Evolutionary conservation across 2,113 vertebrate species (phyloP), one percentile per base, ranked within the genome.

Genomic region (Marmota flaviventris): DNA sequence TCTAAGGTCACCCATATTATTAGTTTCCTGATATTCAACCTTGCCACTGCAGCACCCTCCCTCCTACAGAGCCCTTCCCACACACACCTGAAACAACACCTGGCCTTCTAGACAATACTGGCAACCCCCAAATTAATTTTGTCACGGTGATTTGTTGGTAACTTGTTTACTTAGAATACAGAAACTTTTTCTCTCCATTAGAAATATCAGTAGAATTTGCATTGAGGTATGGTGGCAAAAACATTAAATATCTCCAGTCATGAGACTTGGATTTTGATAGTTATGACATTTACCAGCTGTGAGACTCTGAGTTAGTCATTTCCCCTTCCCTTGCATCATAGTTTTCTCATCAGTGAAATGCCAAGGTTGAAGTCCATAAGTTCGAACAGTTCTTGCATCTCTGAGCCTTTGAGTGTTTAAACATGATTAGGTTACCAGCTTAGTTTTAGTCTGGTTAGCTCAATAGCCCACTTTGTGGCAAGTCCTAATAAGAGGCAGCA

Each of bases 61-160:
- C 77, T 96, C 70, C 70, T 51, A 17, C 84, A 78, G 42, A 63
- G 17, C 56, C 65, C 67, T 67, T 90, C 85, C 83, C 72, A 8
- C 89, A 88, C 82, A 85, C 93, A 96, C 88, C 85, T 95, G 82
- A 88, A 89, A 91, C 78, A 97, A 94, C 84, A 98, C 32, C 39
- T 92, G 76, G 77, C 93, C 39, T 85, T 96, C 67, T 51, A 83
- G 82, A 56, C 34, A 53, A 65, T 69, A 29, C 48, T 70, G 32
- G 61, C 39, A 95, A 75, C 75, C 51, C 61, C 51, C 27, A 17
- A 17, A 42, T 77, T 58, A n/a, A 73, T 73, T 92, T 94, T 96
- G 75, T 87, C 92, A 48, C 58, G 29, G 22, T 1, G 2, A 37
- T 95, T 97, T 83, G 48, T 37, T 82, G 39, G 25, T 67, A 67